phyloP scores from a whole-genome alignment of 1,140 invertebrate genomes.

The Lethocerus indicus region DNA sequence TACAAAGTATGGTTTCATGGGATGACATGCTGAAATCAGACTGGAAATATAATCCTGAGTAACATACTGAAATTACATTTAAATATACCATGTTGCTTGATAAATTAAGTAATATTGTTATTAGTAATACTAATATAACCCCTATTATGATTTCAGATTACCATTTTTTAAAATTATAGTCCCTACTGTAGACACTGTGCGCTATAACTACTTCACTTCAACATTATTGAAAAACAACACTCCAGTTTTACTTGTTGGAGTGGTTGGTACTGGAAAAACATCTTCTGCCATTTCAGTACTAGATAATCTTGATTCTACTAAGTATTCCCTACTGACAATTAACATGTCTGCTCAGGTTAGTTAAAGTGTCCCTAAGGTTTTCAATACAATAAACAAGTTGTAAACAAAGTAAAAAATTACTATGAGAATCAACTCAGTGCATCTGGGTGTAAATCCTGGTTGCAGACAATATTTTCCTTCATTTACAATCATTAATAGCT shows the following conservation, averaged over 20 bases:
- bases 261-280: conserved; percentile 69
- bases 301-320: conserved; percentile 36
- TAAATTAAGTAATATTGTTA: conserved; percentile 8
- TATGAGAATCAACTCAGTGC: conserved; percentile 17
- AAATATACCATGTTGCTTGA: not conserved
- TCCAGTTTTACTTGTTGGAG: conserved; percentile 57
- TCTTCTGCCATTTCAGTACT: conserved; percentile 51
- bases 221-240: conserved; percentile 35
- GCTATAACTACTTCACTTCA: conserved; percentile 53
- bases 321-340: conserved; percentile 47
- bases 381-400: not conserved
- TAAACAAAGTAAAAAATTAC: not conserved
- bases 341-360: conserved; percentile 65
- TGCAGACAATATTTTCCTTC: too few species aligned
- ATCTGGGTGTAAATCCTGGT: not conserved
- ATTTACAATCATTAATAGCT: too few species aligned
- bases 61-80: conserved; percentile 7
- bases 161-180: conserved; percentile 69
- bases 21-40: conserved; percentile 49
- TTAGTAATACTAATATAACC: too few species aligned
- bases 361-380: not conserved
- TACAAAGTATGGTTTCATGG: conserved; percentile 52
- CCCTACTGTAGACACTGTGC: conserved; percentile 64
- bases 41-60: conserved; percentile 54
- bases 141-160: conserved; percentile 31